A percentile compares a stretch with the other conserved stretches of the same genome.
These are phyloP conservation scores for Clarias pachynema DNA, from an alignment of 2,797 vertebrate species.

Conservation along the genomic window DNA sequence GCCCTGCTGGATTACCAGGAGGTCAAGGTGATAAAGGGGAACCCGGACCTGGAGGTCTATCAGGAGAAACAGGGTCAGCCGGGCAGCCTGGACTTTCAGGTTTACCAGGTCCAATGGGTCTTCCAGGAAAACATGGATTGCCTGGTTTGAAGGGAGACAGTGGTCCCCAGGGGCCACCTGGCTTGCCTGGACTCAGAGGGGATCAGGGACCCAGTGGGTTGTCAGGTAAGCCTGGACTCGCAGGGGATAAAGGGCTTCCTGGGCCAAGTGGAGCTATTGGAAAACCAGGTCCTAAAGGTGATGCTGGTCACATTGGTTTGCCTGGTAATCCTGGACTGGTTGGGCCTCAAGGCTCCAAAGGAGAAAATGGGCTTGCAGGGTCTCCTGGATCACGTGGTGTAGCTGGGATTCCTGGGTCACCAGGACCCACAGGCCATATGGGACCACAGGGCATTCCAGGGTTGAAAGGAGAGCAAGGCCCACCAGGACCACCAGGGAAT, in stretches of 20 bases:
- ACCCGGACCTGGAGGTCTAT: conserved; percentile 82
- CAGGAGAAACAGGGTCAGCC: conserved; percentile 83
- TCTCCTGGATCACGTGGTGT: conserved; percentile 89
- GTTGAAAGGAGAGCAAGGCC: conserved; percentile 86
- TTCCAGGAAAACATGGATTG: conserved; percentile 91
- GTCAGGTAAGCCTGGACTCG: conserved; percentile 87
- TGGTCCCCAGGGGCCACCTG: conserved; percentile 86
- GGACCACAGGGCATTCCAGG: conserved; percentile 93
- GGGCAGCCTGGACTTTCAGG: conserved; percentile 86
- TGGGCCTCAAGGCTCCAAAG: conserved; percentile 84
- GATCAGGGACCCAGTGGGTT: conserved; percentile 88
- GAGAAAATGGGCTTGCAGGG: conserved; percentile 87
- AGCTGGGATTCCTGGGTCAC: conserved; percentile 94
- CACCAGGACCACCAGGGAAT: conserved; percentile 84
- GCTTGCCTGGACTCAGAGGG: conserved; percentile 87
- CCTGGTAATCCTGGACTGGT: conserved; percentile 86
- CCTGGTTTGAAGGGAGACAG: conserved; percentile 87
- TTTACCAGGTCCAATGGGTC: conserved; percentile 88
- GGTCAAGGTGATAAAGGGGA: conserved; percentile 87
- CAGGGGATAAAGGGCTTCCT: conserved; percentile 89
- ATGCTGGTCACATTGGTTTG: conserved; percentile 85
- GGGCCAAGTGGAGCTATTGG: conserved; percentile 84
- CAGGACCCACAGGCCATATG: conserved; percentile 92
- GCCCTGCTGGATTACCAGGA: conserved; percentile 83
- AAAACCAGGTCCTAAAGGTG: conserved; percentile 91